Percentiles rank a stretch among this genome's conserved stretches.
These are phyloP conservation scores for Premnoplex brunnescens DNA, from an alignment of 2,797 vertebrate species.

Conservation along the genomic window DNA sequence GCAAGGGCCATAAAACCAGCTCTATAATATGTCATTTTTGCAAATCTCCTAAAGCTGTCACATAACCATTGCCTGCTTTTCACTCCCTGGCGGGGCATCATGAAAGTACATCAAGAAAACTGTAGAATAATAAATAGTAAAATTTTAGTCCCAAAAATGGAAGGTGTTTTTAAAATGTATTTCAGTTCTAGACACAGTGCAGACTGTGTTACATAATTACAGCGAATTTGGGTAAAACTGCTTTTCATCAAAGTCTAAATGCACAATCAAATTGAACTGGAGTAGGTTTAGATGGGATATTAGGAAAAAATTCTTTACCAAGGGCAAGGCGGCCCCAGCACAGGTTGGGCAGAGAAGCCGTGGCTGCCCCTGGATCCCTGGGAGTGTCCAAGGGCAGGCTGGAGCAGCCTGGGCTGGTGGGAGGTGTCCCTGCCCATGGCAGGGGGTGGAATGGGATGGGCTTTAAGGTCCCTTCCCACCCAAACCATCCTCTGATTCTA, in stretches of 20 bases:
- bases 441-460: background rate
- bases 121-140: background rate
- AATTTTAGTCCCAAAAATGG: background rate
- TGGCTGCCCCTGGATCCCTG: background rate
- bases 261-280: background rate
- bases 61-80: background rate
- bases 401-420: background rate
- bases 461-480: background rate
- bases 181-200: background rate
- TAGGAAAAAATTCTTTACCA: background rate
- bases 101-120: background rate
- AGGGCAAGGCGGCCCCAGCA: background rate
- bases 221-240: background rate
- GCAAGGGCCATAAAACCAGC: conserved; percentile 8
- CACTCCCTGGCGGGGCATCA: background rate
- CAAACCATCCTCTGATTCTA: background rate
- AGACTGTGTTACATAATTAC: background rate
- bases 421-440: background rate
- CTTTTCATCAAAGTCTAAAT: background rate
- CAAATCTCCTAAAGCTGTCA: background rate
- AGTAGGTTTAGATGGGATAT: background rate
- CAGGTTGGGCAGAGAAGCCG: background rate
- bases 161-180: background rate
- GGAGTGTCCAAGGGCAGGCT: background rate
- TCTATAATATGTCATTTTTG: background rate